A percentile compares a stretch with the other conserved stretches of the same genome.
Evolutionary conservation across 2,888 invertebrate species (phyloP).

Genomic region (Trissolcus japonicus): DNA sequence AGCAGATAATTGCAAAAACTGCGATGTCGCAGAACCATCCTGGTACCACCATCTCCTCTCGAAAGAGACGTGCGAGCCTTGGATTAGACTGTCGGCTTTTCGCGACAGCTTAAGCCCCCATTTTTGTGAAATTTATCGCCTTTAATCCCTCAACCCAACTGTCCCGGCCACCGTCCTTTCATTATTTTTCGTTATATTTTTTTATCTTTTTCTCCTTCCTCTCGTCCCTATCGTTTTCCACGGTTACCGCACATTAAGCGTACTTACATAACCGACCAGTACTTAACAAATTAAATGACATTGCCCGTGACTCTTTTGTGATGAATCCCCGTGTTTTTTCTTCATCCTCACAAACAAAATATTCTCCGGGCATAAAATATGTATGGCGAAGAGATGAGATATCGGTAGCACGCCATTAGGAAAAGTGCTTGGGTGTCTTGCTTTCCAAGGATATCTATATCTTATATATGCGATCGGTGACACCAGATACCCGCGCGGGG

Average conservation of each 20-base stretch:
- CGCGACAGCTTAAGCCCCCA: conserved; percentile 76
- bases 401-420: conserved; percentile 72
- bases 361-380: conserved; percentile 14
- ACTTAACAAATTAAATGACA: not conserved
- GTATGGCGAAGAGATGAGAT: conserved; percentile 45
- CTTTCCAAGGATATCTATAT: conserved; percentile 55
- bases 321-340: not conserved
- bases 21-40: conserved; percentile 57
- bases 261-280: conserved; percentile 35
- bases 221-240: conserved; percentile 39
- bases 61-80: conserved; percentile 62
- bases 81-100: conserved; percentile 76
- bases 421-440: conserved; percentile 69
- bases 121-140: conserved; percentile 77
- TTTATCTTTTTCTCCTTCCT: conserved; percentile 55
- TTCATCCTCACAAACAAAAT: not conserved
- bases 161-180: conserved; percentile 58
- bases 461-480: conserved; percentile 27
- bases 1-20: conserved; percentile 49
- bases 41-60: conserved; percentile 61
- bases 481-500: conserved; percentile 32
- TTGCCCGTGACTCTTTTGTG: not conserved
- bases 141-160: conserved; percentile 74
- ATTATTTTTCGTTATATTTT: conserved; percentile 54
- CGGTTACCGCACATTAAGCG: conserved; percentile 59